phyloP scores from a whole-genome alignment of 2,113 vertebrate genomes.

The Eretmodus cyanostictus region DNA sequence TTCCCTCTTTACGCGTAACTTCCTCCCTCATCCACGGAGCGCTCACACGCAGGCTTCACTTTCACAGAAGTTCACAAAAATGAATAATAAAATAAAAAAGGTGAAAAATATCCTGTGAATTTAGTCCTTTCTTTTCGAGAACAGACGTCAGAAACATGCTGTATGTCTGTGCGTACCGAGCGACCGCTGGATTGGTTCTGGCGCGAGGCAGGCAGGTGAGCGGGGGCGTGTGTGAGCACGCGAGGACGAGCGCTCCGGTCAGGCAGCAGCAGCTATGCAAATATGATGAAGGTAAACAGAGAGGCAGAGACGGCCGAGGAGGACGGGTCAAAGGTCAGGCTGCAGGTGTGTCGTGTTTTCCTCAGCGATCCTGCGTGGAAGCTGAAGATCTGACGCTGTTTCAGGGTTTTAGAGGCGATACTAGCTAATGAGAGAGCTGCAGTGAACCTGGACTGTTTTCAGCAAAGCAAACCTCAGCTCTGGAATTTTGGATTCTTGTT shows the following conservation, averaged over 20 bases:
- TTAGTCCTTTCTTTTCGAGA: accelerated
- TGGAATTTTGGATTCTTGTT: not conserved
- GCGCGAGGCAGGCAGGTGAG: not conserved
- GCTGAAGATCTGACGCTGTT: not conserved
- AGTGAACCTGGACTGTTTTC: not conserved
- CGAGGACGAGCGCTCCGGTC: not conserved
- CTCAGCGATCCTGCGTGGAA: not conserved
- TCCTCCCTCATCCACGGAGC: not conserved
- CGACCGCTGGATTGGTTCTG: not conserved
- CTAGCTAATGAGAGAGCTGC: not conserved
- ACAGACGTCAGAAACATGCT: not conserved
- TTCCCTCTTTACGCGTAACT: not conserved
- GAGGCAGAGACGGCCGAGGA: not conserved
- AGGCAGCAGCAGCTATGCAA: slow-evolving; percentile 3
- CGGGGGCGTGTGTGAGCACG: not conserved
- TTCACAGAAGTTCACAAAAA: not conserved
- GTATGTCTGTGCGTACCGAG: not conserved
- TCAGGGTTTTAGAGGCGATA: not conserved
- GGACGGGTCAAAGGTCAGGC: not conserved
- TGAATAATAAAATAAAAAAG: not conserved
- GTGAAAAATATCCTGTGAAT: not conserved
- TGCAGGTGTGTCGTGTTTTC: not conserved
- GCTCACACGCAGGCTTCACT: not conserved
- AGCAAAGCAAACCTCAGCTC: not conserved
- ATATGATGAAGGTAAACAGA: slow-evolving; percentile 15